Conservation (phyloP, 2,113 vertebrate species). For the Dicrurus megarhynchus region DNA sequence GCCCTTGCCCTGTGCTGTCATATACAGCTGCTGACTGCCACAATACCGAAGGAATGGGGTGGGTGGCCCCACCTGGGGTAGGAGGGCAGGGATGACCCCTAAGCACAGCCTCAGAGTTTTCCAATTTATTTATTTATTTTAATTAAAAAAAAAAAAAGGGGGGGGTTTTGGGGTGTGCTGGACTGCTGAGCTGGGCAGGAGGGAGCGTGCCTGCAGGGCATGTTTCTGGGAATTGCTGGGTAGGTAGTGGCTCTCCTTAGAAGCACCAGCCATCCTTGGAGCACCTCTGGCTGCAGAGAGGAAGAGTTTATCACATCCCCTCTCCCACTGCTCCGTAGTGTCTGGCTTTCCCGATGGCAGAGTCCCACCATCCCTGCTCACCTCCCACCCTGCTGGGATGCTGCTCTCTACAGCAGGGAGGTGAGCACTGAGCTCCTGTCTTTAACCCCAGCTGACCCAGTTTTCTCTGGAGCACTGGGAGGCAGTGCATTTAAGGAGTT, state of each 20-base stretch:
- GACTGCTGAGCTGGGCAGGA: background rate
- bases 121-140: background rate
- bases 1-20: background rate
- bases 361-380: background rate
- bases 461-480: background rate
- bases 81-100: background rate
- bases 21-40: too few species aligned
- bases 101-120: background rate
- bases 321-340: accelerated
- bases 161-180: background rate
- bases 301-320: background rate
- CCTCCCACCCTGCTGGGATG: background rate
- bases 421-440: background rate
- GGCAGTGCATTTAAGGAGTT: background rate
- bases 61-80: background rate
- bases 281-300: background rate
- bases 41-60: accelerated
- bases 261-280: background rate
- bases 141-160: background rate
- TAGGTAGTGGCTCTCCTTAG: background rate
- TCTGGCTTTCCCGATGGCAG: background rate
- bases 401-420: background rate
- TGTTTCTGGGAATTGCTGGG: background rate
- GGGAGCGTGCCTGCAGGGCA: accelerated
- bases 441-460: constrained; percentile 8